Evolutionary conservation across 2,888 invertebrate genomes (phyloP).

Genomic region (Tillus elongatus): DNA sequence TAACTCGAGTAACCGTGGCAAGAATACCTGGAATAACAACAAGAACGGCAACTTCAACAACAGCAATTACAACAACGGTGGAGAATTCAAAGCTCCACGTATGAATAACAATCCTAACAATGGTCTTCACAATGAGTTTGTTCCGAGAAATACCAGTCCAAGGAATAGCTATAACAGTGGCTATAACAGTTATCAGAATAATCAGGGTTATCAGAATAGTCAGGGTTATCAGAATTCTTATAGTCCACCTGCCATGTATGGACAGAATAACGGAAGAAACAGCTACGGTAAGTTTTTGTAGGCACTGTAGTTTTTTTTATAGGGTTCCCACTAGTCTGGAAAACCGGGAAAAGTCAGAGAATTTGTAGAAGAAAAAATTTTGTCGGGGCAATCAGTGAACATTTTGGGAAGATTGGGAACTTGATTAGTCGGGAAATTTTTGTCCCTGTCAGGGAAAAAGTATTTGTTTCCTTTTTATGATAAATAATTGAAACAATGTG

Average conservation of each 20-base stretch:
- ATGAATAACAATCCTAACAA: constrained; percentile 38
- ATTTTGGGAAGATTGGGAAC: too few species aligned
- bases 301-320: too few species aligned
- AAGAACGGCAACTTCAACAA: constrained; percentile 23
- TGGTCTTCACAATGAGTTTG: constrained; percentile 44
- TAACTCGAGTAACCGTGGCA: constrained; percentile 26
- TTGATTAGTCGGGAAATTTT: too few species aligned
- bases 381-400: too few species aligned
- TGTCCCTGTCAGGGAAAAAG: too few species aligned
- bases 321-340: too few species aligned
- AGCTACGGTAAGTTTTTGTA: constrained; percentile 29
- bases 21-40: constrained; percentile 36
- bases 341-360: too few species aligned
- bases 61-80: constrained; percentile 21
- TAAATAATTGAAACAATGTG: too few species aligned
- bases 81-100: constrained; percentile 20
- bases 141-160: constrained; percentile 47
- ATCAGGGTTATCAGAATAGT: constrained; percentile 39
- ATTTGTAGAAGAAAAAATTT: too few species aligned
- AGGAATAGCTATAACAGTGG: constrained; percentile 52
- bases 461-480: too few species aligned
- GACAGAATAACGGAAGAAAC: constrained; percentile 21
- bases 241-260: constrained; percentile 29
- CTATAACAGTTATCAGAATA: constrained; percentile 47
- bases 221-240: constrained; percentile 32